Base-by-base conservation (phyloP, 2,113 vertebrate species). In the Electrona antarctica region DNA sequence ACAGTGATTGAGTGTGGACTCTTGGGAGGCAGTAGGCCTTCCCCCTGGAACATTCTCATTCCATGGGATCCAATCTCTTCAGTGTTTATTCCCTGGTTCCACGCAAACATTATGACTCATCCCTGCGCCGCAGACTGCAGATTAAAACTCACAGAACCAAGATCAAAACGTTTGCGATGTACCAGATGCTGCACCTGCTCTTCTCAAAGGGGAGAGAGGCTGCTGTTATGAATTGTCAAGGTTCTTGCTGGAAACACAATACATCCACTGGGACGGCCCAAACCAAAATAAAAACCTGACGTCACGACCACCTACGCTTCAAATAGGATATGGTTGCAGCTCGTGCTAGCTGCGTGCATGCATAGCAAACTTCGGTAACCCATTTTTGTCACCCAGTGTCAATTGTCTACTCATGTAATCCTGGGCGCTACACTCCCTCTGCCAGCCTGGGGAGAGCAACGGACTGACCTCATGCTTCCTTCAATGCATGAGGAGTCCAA, bases 131-230 rank as follows among this genome's bases (percentile, higher is more conserved):
- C 65, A 68, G 3, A 62, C 74, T 54, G 61, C 48, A n/a, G 33
- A 41, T 4, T 41, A 41, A 41, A 2, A 1, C 33, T 7, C 56
- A 67, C 46, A 65, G 55, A 41, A 69, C 67, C 63, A 46, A 70
- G 58, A 48, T 69, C 28, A 56, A 49, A 70, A 67, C 21, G 77
- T 78, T 80, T 59, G 68, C 4, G n/a, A 29, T 54, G 21, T 21
- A 60, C 74, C 78, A 78, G 73, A 84, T 84, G 76, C 71, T 79
- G 85, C 87, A 91, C 89, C 88, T 91, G 89, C 84, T 81, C 45
- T 49, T 21, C 33, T 74, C 64, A 21, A 3, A 29, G 48, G 56
- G 64, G 12, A 6, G 41, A 57, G 33, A 11, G 29, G 61, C 63
- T 60, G 59, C 58, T 65, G 46, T 52, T 45, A 61, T 60, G 61